Percentiles rank a stretch among this genome's conserved stretches.
Conservation (phyloP, 2,888 invertebrate genomes). For the Heteromyza rotundicornis region DNA sequence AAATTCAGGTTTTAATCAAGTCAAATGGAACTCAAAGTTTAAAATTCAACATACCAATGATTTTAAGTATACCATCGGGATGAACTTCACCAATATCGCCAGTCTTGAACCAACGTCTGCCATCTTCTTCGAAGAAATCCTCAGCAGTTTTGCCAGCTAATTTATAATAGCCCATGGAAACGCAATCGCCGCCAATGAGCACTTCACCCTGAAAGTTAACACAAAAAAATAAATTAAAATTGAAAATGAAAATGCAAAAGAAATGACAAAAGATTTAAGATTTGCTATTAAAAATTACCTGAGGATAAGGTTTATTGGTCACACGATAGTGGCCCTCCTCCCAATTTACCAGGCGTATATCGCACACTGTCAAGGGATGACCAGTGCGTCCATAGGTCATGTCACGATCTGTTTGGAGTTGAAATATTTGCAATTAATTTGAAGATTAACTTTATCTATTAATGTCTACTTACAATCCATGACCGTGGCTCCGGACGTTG, state of each 20-base stretch:
- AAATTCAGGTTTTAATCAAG: no score
- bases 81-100: constrained; percentile 97
- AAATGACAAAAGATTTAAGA: constrained; percentile 1
- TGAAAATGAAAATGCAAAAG: background rate
- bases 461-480: constrained; percentile 72
- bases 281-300: constrained; percentile 61
- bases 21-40: background rate
- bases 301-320: constrained; percentile 83
- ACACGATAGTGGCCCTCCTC: constrained; percentile 91
- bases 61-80: constrained; percentile 91
- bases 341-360: constrained; percentile 90
- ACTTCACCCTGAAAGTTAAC: constrained; percentile 71
- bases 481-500: constrained; percentile 89
- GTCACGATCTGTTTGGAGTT: constrained; percentile 59
- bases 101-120: constrained; percentile 90
- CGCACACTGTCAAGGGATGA: constrained; percentile 82
- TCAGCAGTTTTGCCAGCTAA: constrained; percentile 85
- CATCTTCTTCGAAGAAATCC: constrained; percentile 84
- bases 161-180: constrained; percentile 94
- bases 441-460: background rate
- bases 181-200: constrained; percentile 85
- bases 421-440: background rate
- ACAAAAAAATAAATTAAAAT: background rate
- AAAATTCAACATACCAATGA: constrained; percentile 81
- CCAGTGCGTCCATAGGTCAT: constrained; percentile 80